These are phyloP conservation scores for Arbacia lixula DNA, from an alignment of 53 echinoderm and acorn worm species.

Conservation along the genomic window DNA sequence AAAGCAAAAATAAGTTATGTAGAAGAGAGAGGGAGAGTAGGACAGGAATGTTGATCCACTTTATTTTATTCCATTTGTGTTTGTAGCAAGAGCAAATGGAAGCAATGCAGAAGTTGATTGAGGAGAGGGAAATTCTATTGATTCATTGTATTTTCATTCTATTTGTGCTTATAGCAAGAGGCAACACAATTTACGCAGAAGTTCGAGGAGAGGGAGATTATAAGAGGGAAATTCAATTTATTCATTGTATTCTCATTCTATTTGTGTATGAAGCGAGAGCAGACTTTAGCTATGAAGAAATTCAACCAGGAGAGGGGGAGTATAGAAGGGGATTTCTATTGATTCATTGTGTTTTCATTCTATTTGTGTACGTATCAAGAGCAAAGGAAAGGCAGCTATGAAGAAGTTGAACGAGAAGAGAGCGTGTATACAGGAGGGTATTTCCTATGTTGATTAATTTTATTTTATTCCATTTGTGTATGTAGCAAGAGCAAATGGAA, in stretches of 20 bases:
- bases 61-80: too few species aligned
- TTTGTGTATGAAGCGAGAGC: slow-evolving; percentile 78
- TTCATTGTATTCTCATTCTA: too few species aligned
- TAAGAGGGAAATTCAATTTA: too few species aligned
- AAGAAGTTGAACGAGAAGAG: slow-evolving; percentile 21
- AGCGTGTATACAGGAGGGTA: slow-evolving; percentile 51
- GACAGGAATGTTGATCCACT: too few species aligned
- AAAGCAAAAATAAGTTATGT: slow-evolving; percentile 64
- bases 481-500: slow-evolving; percentile 85
- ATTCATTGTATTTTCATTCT: too few species aligned
- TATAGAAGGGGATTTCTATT: slow-evolving; percentile 67
- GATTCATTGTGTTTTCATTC: too few species aligned
- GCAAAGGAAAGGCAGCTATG: slow-evolving; percentile 56
- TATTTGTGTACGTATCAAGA: too few species aligned
- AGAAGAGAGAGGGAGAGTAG: slow-evolving; percentile 50
- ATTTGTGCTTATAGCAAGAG: too few species aligned
- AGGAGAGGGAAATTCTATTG: slow-evolving; percentile 68
- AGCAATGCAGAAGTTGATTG: slow-evolving; percentile 45
- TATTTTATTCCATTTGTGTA: too few species aligned
- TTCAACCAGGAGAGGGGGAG: slow-evolving; percentile 65
- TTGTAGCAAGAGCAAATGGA: slow-evolving; percentile 85
- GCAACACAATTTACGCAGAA: slow-evolving; percentile 50
- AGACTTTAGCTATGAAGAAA: slow-evolving; percentile 56
- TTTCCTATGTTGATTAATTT: too few species aligned
- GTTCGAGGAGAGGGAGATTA: slow-evolving; percentile 54